phyloP scores from a whole-genome alignment of 2,797 vertebrate species.

The Enteromius unitaeniatus region DNA sequence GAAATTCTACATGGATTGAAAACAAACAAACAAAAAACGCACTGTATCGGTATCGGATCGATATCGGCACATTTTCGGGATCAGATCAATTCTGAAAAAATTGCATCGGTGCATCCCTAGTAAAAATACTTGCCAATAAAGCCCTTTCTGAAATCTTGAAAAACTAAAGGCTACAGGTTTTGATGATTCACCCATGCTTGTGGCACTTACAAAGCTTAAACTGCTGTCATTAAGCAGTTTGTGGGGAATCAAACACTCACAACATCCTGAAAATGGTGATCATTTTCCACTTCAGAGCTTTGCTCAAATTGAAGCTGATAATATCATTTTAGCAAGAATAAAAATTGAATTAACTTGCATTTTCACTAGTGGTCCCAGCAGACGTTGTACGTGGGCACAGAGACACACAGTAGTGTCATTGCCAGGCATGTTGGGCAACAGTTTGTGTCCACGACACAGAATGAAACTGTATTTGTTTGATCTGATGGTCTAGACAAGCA shows the following conservation, averaged over 20 bases:
- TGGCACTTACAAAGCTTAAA: slow-evolving; percentile 71
- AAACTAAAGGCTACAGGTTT: not conserved
- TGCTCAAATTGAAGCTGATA: not conserved
- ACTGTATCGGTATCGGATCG: no score
- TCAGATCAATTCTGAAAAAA: no score
- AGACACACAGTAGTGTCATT: not conserved
- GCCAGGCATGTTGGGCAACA: slow-evolving; percentile 12
- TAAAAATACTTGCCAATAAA: no score
- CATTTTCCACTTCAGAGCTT: not conserved
- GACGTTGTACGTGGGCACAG: not conserved
- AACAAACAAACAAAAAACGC: no score
- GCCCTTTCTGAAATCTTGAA: not conserved
- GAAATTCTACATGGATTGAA: no score
- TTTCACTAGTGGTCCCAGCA: not conserved
- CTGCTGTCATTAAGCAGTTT: slow-evolving; percentile 45
- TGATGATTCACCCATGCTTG: not conserved
- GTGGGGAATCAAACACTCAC: not conserved
- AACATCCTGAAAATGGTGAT: not conserved
- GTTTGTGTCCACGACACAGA: not conserved
- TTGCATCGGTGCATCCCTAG: no score
- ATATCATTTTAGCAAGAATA: not conserved
- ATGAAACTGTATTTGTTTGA: not conserved
- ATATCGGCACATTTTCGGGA: no score
- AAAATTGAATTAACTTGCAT: not conserved
- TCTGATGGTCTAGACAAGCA: slow-evolving; percentile 26